Evolutionary conservation across 2,797 vertebrate genomes (phyloP).

Genomic region (Cossypha niveicapilla): DNA sequence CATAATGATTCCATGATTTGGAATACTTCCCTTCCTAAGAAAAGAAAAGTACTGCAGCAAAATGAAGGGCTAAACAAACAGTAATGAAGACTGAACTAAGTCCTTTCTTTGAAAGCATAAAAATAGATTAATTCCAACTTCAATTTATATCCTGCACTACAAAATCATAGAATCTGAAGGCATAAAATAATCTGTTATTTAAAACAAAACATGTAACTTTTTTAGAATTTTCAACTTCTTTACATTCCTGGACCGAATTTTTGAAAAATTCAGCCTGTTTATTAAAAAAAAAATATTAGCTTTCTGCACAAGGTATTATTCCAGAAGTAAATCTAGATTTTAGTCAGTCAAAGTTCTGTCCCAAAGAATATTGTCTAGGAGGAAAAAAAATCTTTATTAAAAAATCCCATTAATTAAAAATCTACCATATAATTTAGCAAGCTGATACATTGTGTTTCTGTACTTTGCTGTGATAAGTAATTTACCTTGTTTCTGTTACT

Average conservation of each 20-base stretch:
- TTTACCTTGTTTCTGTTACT: not conserved
- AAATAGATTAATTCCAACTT: not conserved
- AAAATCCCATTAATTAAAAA: not conserved
- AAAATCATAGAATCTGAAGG: not conserved
- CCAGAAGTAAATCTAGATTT: not conserved
- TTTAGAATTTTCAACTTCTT: not conserved
- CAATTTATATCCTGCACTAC: not conserved
- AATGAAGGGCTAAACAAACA: not conserved
- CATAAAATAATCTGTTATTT: not conserved
- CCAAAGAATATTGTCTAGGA: not conserved
- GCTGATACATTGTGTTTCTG: not conserved
- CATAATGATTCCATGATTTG: not conserved
- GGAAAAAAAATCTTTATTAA: not conserved
- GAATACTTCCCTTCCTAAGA: not conserved
- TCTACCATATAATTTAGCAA: not conserved
- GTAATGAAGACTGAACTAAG: not conserved
- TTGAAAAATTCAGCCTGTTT: not conserved
- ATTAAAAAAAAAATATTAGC: not conserved
- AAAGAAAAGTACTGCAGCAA: not conserved
- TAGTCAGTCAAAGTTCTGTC: not conserved
- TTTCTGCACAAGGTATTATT: not conserved
- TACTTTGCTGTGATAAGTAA: not conserved
- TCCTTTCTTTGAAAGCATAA: not conserved
- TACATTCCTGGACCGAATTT: not conserved
- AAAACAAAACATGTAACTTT: not conserved